Percentiles rank a stretch among this genome's conserved stretches.
Conservation (phyloP, 1,140 invertebrate genomes). For the Lordiphosa clarofinis region DNA sequence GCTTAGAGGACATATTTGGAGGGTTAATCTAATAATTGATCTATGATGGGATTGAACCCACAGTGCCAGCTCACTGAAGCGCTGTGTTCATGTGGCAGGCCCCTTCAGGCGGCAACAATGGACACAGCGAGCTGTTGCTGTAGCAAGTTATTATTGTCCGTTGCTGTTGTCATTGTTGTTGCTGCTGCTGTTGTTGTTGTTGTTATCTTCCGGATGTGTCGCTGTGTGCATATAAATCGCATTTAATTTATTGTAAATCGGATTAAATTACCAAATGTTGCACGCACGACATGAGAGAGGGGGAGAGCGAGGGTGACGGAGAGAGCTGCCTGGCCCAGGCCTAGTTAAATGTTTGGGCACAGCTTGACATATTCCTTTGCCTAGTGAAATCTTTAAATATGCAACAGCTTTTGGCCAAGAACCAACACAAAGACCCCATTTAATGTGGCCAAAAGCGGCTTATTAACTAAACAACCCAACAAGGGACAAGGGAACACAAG, state of each 20-base stretch:
- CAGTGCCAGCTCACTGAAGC: conserved; percentile 7
- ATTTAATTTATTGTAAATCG: conserved; percentile 79
- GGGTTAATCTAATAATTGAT: too few species aligned
- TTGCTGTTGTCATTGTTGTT: conserved; percentile 33
- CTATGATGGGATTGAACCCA: not conserved
- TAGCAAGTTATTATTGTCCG: conserved; percentile 35
- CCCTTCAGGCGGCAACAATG: conserved; percentile 61
- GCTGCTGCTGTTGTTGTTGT: too few species aligned
- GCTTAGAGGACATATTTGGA: too few species aligned
- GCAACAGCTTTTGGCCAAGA: conserved; percentile 43
- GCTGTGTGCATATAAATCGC: conserved; percentile 78
- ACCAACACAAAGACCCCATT: conserved; percentile 30
- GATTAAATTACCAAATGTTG: conserved; percentile 78
- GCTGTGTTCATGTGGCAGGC: conserved; percentile 2
- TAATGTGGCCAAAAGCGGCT: conserved; percentile 62
- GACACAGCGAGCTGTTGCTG: conserved; percentile 47
- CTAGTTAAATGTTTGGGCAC: conserved; percentile 1
- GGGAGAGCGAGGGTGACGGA: conserved; percentile 6
- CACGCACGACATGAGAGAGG: conserved; percentile 45
- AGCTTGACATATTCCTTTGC: conserved; percentile 18
- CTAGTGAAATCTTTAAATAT: conserved; percentile 36
- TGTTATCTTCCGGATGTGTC: conserved; percentile 77
- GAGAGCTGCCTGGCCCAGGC: not conserved
- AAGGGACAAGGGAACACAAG: not conserved
- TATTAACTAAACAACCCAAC: conserved; percentile 51